A percentile compares a stretch with the other conserved stretches of the same genome.
Conservation (phyloP, 2,113 vertebrate genomes). For the Zingel zingel region DNA sequence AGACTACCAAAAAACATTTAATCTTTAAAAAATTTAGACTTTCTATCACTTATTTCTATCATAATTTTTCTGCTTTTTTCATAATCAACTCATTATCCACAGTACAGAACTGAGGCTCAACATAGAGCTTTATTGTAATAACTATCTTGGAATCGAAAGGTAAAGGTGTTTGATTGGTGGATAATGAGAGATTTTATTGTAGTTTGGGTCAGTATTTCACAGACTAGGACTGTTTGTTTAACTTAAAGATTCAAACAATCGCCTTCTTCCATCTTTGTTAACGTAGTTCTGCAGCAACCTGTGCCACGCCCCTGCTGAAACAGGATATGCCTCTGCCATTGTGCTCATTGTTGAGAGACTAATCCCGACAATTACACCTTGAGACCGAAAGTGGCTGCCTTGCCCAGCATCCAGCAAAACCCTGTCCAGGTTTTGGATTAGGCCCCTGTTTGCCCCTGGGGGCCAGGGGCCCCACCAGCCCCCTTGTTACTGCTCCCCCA, state of each 20-base stretch:
- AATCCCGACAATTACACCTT: conserved; percentile 82
- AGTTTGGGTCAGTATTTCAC: conserved; percentile 16
- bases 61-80: neutral
- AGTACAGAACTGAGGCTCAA: neutral
- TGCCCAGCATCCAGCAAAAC: conserved; percentile 62
- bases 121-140: neutral
- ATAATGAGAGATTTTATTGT: conserved; percentile 18
- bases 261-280: conserved; percentile 58
- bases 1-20: conserved; percentile 18
- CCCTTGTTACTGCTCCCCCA: conserved; percentile 33
- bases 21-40: conserved; percentile 1
- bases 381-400: conserved; percentile 73
- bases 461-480: conserved; percentile 30
- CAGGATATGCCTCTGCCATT: conserved; percentile 76
- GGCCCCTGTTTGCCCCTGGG: conserved; percentile 49
- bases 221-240: conserved; percentile 31
- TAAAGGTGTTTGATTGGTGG: neutral
- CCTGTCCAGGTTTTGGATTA: conserved; percentile 54
- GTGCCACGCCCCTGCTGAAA: conserved; percentile 77
- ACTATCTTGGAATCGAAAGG: neutral
- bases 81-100: neutral
- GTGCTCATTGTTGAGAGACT: conserved; percentile 80
- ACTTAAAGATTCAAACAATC: conserved; percentile 48
- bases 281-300: conserved; percentile 49
- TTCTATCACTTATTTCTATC: neutral